phyloP scores from a whole-genome alignment of 2,113 vertebrate species.

The Poeciliopsis turrubarensis region DNA sequence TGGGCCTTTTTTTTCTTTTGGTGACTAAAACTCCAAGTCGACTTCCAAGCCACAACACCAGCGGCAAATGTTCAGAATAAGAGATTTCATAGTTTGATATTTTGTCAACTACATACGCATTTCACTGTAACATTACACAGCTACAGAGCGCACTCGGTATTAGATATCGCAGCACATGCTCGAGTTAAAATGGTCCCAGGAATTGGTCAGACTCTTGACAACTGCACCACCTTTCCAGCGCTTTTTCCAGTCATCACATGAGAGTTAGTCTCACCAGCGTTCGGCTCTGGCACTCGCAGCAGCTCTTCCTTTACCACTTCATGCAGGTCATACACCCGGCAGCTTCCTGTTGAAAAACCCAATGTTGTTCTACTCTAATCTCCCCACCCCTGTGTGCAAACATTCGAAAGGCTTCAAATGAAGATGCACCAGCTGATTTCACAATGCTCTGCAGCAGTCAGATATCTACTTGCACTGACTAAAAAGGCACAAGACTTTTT shows the following conservation, averaged over 20 bases:
- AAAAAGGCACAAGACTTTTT: no score
- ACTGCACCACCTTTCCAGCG: conserved; percentile 10
- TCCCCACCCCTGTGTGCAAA: background rate
- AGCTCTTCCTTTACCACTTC: conserved; percentile 26
- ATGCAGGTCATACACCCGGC: conserved; percentile 3
- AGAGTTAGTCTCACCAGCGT: conserved; percentile 8
- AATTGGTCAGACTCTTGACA: conserved; percentile 9
- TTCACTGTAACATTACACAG: background rate
- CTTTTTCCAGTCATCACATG: background rate
- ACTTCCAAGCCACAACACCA: background rate
- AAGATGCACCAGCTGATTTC: background rate
- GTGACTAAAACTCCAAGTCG: background rate
- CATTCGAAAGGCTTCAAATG: background rate
- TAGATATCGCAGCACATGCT: conserved; percentile 22
- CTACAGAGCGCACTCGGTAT: background rate
- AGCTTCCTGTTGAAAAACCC: conserved; percentile 38
- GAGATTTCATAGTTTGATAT: background rate
- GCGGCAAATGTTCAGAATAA: background rate
- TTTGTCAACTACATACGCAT: conserved; percentile 4
- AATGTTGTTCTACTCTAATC: conserved; percentile 2
- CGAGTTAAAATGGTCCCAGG: conserved; percentile 20
- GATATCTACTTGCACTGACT: no score
- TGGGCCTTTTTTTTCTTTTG: background rate
- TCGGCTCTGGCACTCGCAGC: conserved; percentile 12
- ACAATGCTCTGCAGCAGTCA: background rate